Conservation (phyloP, 2,888 invertebrate species). For the Kuschelorhynchus macadamiae region DNA sequence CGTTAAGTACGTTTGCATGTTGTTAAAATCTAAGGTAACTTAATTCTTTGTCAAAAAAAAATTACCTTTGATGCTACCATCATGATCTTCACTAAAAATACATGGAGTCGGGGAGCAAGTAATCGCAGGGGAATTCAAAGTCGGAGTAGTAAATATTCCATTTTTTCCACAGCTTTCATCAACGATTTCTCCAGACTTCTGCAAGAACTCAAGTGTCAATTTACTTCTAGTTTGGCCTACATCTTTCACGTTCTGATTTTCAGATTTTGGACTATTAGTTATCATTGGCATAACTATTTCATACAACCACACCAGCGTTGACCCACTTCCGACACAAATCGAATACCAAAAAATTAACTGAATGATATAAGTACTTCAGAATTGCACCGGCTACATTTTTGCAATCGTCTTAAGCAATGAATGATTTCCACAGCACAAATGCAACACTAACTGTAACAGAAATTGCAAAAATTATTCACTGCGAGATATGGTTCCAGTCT, state of each 20-base stretch:
- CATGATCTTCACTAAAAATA: slow-evolving; percentile 60
- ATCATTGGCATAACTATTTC: slow-evolving; percentile 34
- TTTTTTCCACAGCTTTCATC: not conserved
- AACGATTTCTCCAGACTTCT: not conserved
- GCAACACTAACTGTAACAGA: slow-evolving; percentile 19
- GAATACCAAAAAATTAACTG: slow-evolving; percentile 13
- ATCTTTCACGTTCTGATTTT: slow-evolving; percentile 16
- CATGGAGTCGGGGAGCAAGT: slow-evolving; percentile 67
- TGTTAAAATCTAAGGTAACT: too few species aligned
- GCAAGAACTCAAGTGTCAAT: slow-evolving; percentile 8
- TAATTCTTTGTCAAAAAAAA: too few species aligned
- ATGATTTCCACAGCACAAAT: slow-evolving; percentile 8
- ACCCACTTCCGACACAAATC: slow-evolving; percentile 11
- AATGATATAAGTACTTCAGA: not conserved
- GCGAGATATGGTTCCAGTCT: slow-evolving; percentile 27
- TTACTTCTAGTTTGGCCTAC: slow-evolving; percentile 19
- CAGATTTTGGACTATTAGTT: slow-evolving; percentile 9
- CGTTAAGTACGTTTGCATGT: too few species aligned
- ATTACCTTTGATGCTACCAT: slow-evolving; percentile 43
- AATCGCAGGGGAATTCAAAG: slow-evolving; percentile 61
- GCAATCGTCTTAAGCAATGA: slow-evolving; percentile 29
- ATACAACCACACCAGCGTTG: slow-evolving; percentile 9
- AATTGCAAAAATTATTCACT: slow-evolving; percentile 23
- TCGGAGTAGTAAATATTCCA: not conserved
- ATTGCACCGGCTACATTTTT: slow-evolving; percentile 34